These are phyloP conservation scores for Zaprionus inermis DNA, from an alignment of 1,140 invertebrate genomes.

Conservation along the genomic window DNA sequence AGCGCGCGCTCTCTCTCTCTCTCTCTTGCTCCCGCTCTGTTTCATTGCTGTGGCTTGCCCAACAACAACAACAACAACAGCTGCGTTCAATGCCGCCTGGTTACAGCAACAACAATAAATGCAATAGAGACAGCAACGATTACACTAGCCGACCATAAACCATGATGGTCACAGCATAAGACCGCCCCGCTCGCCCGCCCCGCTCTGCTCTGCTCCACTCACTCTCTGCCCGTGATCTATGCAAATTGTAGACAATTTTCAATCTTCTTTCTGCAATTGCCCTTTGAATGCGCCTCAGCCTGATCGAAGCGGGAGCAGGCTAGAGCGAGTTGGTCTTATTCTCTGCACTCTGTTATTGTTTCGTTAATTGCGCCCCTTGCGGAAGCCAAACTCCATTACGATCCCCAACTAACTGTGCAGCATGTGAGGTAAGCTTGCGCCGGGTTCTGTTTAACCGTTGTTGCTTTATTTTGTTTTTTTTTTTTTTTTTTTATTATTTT, in stretches of 20 bases:
- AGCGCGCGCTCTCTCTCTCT: constrained; percentile 3
- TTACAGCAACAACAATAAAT: constrained; percentile 49
- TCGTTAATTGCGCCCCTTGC: constrained; percentile 33
- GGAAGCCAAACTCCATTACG: constrained; percentile 35
- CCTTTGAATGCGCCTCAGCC: constrained; percentile 29
- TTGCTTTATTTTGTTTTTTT: constrained; percentile 47
- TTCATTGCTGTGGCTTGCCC: constrained; percentile 44
- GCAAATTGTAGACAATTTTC: constrained; percentile 66
- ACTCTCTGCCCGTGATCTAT: constrained; percentile 34
- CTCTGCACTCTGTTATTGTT: constrained; percentile 24
- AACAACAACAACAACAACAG: constrained; percentile 51
- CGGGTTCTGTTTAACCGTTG: constrained; percentile 4
- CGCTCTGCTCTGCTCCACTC: not conserved
- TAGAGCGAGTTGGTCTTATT: constrained; percentile 55
- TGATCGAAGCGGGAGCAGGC: constrained; percentile 15
- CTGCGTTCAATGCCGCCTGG: constrained; percentile 46
- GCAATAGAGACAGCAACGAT: constrained; percentile 68
- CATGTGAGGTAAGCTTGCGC: constrained; percentile 10
- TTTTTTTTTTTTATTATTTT: constrained; percentile 59
- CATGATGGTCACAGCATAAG: constrained; percentile 69
- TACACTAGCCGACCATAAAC: constrained; percentile 74
- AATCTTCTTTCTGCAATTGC: constrained; percentile 33
- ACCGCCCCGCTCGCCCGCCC: constrained; percentile 4
- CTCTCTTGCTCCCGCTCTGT: constrained; percentile 13
- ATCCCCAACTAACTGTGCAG: constrained; percentile 22